These are phyloP conservation scores for Anoncus sp. DNA, from an alignment of 2,888 invertebrate species.

Conservation along the genomic window DNA sequence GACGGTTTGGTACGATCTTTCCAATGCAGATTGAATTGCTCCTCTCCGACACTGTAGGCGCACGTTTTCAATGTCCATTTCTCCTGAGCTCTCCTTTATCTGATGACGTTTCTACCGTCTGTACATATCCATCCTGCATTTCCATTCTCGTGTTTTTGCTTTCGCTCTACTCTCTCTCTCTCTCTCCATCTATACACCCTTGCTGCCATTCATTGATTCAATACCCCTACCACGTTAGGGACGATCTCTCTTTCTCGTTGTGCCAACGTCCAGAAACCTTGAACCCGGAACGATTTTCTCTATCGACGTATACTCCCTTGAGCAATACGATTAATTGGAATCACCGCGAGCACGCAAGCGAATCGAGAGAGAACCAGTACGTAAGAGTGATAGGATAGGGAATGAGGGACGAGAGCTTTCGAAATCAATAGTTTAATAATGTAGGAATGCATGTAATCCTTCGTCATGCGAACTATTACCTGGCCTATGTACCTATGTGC, in stretches of 20 bases:
- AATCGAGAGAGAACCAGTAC: constrained; percentile 27
- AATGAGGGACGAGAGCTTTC: constrained; percentile 13
- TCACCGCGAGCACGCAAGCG: constrained; percentile 23
- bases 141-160: constrained; percentile 21
- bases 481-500: not conserved
- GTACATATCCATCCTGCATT: constrained; percentile 37
- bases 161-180: constrained; percentile 21
- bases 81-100: constrained; percentile 35
- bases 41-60: constrained; percentile 60
- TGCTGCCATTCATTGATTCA: constrained; percentile 27
- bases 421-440: constrained; percentile 60
- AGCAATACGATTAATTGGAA: constrained; percentile 54
- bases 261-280: constrained; percentile 37
- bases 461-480: constrained; percentile 24
- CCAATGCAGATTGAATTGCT: constrained; percentile 76
- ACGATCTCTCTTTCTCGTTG: constrained; percentile 9
- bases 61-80: constrained; percentile 62
- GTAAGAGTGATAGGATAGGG: not conserved
- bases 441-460: constrained; percentile 18
- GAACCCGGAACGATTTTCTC: constrained; percentile 48
- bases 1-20: constrained; percentile 70
- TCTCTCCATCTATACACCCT: constrained; percentile 36
- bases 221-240: constrained; percentile 12
- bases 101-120: constrained; percentile 24
- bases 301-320: constrained; percentile 28